These are phyloP conservation scores for Sthenelais limicola DNA, from an alignment of 2,888 invertebrate genomes.

Conservation along the genomic window DNA sequence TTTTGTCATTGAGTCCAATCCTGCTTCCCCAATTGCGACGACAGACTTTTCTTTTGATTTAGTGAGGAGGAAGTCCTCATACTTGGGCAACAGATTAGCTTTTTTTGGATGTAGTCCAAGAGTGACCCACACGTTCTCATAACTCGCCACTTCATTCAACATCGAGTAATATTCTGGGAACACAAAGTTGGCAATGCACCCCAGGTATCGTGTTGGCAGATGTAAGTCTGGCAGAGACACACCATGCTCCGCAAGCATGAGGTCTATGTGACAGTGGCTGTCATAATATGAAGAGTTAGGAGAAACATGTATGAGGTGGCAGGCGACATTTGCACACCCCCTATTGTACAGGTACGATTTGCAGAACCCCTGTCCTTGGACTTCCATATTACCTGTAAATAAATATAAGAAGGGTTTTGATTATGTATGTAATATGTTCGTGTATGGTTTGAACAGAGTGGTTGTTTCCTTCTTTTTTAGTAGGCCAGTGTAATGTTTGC, in stretches of 20 bases:
- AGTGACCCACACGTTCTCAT: neutral
- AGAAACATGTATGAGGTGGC: neutral
- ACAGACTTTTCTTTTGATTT: too few species aligned
- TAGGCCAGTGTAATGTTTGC: neutral
- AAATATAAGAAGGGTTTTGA: too few species aligned
- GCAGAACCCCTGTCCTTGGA: neutral
- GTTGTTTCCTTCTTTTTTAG: neutral
- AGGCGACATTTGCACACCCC: neutral
- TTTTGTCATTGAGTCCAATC: neutral
- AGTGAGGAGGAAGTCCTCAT: too few species aligned
- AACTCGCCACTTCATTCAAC: neutral
- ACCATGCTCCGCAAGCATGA: neutral
- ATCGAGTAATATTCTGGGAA: neutral
- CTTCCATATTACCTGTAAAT: conserved; percentile 11
- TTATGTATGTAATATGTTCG: neutral
- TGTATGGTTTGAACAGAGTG: neutral
- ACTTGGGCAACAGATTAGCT: neutral
- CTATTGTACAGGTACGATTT: neutral
- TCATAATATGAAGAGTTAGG: neutral
- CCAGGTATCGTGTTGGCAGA: neutral
- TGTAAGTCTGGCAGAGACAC: neutral
- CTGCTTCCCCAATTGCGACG: conserved; percentile 4
- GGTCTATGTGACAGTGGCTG: conserved; percentile 8
- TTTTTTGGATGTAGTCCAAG: conserved; percentile 7
- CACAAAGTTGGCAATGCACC: neutral